Percentiles rank a stretch among this genome's conserved stretches.
Conservation (phyloP, 1,140 invertebrate genomes). For the Eurosta solidaginis region DNA sequence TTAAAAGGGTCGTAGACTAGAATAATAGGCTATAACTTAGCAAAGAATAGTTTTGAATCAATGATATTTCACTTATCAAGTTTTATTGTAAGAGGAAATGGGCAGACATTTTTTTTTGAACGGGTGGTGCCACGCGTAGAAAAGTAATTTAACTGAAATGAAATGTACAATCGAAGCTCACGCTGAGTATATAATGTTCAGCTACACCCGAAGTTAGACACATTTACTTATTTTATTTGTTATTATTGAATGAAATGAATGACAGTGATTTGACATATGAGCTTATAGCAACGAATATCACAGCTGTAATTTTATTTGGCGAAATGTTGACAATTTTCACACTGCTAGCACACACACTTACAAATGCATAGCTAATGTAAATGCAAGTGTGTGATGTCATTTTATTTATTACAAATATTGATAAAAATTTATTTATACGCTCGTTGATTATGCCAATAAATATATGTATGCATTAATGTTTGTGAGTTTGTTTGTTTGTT, state of each 20-base stretch:
- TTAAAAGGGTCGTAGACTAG: too few species aligned
- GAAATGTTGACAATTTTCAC: not conserved
- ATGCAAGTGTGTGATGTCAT: not conserved
- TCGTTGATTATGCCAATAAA: not conserved
- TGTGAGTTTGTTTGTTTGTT: too few species aligned
- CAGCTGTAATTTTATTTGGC: not conserved
- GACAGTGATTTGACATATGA: not conserved
- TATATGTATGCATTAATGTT: not conserved
- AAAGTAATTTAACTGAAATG: too few species aligned
- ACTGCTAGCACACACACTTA: not conserved
- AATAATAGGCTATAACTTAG: too few species aligned
- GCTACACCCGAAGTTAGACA: not conserved
- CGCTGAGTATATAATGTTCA: too few species aligned
- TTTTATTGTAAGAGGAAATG: too few species aligned
- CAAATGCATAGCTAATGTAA: not conserved
- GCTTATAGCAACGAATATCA: not conserved
- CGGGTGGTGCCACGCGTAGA: too few species aligned
- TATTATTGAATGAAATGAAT: not conserved
- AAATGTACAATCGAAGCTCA: too few species aligned
- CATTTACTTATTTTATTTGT: not conserved
- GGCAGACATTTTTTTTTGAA: too few species aligned
- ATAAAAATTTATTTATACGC: not conserved
- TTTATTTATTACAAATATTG: not conserved
- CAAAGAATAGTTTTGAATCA: too few species aligned
- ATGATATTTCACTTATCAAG: too few species aligned